Evolutionary conservation across 30 jellyfish, hydroid and myxozoan genomes (phyloP).

Genomic region (Turritopsis rubra): DNA sequence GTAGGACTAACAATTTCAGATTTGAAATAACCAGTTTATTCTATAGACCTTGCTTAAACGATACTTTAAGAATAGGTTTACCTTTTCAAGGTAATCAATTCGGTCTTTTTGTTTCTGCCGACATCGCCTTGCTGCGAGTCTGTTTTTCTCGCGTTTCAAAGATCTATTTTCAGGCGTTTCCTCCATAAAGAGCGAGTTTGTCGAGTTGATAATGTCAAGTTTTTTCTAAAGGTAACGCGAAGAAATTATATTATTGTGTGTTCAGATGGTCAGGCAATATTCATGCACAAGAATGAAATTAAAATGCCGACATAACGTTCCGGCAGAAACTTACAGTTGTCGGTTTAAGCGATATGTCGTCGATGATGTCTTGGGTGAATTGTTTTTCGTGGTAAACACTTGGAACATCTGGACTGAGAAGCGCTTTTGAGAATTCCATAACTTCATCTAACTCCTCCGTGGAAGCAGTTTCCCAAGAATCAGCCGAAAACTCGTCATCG

Average conservation of each 20-base stretch:
- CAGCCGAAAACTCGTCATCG: slow-evolving; percentile 10
- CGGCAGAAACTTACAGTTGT: neutral
- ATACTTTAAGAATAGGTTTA: neutral
- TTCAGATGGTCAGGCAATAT: too few species aligned
- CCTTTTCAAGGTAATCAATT: slow-evolving; percentile 30
- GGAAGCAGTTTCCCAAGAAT: slow-evolving; percentile 18
- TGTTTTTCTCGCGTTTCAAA: slow-evolving; percentile 22
- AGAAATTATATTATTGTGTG: neutral
- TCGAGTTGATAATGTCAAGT: neutral
- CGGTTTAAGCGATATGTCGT: neutral
- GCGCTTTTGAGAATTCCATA: slow-evolving; percentile 6
- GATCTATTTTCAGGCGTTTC: neutral
- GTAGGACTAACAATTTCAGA: too few species aligned
- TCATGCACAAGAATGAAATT: neutral
- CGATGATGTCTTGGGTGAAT: neutral
- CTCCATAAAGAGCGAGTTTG: neutral
- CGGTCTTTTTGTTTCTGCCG: slow-evolving; percentile 35
- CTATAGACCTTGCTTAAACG: too few species aligned
- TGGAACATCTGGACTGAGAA: neutral
- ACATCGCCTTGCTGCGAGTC: slow-evolving; percentile 32
- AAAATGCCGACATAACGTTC: neutral
- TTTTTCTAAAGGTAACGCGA: neutral
- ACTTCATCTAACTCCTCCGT: slow-evolving; percentile 10
- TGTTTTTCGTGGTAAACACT: neutral
- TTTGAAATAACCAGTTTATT: too few species aligned